Evolutionary conservation across 2,888 invertebrate genomes (phyloP).

Genomic region (Hyalella azteca): DNA sequence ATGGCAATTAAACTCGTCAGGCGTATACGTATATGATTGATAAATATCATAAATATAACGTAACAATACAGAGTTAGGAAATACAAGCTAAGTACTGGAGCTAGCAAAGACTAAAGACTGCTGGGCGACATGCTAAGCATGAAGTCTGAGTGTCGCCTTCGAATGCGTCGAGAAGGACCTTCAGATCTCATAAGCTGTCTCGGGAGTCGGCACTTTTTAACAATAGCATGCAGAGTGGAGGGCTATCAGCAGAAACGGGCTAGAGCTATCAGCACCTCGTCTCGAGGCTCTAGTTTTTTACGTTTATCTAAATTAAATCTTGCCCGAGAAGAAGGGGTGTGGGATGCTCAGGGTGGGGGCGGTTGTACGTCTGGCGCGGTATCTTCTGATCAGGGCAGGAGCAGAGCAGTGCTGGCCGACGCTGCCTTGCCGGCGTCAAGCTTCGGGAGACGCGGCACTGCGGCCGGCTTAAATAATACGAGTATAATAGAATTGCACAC

Average conservation of each 20-base stretch:
- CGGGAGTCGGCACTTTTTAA: slow-evolving; percentile 28
- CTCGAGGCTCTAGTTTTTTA: slow-evolving; percentile 36
- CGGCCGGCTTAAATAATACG: too few species aligned
- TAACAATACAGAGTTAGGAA: too few species aligned
- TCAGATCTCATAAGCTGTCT: slow-evolving; percentile 36
- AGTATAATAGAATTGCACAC: too few species aligned
- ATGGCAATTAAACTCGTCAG: too few species aligned
- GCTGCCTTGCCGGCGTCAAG: too few species aligned
- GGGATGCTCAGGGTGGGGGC: neutral
- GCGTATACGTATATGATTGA: too few species aligned
- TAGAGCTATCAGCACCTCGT: slow-evolving; percentile 37
- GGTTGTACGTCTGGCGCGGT: slow-evolving; percentile 15
- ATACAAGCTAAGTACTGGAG: too few species aligned
- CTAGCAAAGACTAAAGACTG: too few species aligned
- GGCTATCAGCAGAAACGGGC: slow-evolving; percentile 37
- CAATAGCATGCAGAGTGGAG: slow-evolving; percentile 34
- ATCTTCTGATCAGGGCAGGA: slow-evolving; percentile 14
- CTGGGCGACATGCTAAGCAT: too few species aligned
- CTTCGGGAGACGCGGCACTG: too few species aligned
- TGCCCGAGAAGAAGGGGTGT: slow-evolving; percentile 3
- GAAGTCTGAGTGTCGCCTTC: neutral
- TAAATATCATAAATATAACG: too few species aligned
- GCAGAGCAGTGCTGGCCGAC: neutral
- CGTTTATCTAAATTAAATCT: slow-evolving; percentile 36
- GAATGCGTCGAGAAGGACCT: neutral